Evolutionary conservation across 1,140 invertebrate species (phyloP), one percentile per base, ranked within the genome.

Genomic region (Polyergus mexicanus): DNA sequence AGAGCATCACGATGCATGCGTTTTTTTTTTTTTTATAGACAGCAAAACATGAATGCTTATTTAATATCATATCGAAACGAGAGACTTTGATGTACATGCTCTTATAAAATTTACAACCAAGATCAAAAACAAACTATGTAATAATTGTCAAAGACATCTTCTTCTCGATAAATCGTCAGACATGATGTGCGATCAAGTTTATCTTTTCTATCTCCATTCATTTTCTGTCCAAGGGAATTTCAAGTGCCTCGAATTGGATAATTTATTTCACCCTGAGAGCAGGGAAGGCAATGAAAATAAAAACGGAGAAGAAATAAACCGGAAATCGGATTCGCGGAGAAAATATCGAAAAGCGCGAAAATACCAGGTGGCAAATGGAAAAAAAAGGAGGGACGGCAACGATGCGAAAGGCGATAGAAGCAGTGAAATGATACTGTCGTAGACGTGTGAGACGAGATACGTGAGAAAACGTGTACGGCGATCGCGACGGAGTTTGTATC

Each of bases 381-480:
- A 51, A 13, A 51, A 19, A 19, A 51, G 47, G 47, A 51, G 4
- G 47, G 16, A 13, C 19, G n/a, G 32, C n/a, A n/a, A 54, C 51
- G 81, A 35, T 22, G 60, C 60, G 56, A 35, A 28, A 41, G 44
- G 41, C 71, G 71, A 66, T 81, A 56, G 25, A 41, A 68, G 76
- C 54, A 38, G 25, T 62, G 58, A 66, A 41, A 71, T 47, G 28
- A 44, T 69, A 81, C 22, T 75, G 83, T 75, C 72, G 66, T 85
- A 44, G 58, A 68, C 58, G 22, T 68, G 85, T 81, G 80, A 32
- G 32, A 84, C 62, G 71, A 80, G 62, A 56, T 74, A 86, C 25
- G 84, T 32, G 32, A 32, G 32, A 86, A 38, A 62, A 87, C 51
- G 75, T 90, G 74, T 72, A 89, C 62, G 84, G 44, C 71, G 88